Percentiles rank a stretch among this genome's conserved stretches.
phyloP scores from a whole-genome alignment of 2,113 vertebrate genomes.

The Brachypodius melanocephalos region DNA sequence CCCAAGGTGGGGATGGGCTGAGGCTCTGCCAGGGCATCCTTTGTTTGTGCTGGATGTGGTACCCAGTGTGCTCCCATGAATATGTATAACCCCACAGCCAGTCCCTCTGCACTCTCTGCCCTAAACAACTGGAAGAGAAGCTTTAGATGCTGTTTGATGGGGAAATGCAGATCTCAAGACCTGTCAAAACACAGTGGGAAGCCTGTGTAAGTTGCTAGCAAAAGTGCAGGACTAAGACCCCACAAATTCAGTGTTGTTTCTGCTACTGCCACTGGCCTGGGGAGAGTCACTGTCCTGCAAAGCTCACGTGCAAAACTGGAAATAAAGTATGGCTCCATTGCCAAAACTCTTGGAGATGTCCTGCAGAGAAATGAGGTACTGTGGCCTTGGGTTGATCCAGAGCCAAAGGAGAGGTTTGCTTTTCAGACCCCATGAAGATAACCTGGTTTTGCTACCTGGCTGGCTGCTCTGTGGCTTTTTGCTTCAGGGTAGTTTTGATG shows the following conservation, averaged over 20 bases:
- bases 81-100: not conserved
- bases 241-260: not conserved
- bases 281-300: not conserved
- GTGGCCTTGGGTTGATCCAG: not conserved
- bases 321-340: not conserved
- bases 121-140: not conserved
- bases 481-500: not conserved
- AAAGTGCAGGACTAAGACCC: not conserved
- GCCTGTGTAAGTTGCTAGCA: not conserved
- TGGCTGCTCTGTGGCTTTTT: not conserved
- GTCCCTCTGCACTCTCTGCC: not conserved
- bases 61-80: not conserved
- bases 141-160: not conserved
- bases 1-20: not conserved
- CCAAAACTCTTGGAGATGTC: not conserved
- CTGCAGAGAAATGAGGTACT: not conserved
- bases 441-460: not conserved
- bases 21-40: not conserved
- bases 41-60: not conserved
- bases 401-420: not conserved
- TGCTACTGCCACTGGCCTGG: not conserved
- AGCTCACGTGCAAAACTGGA: not conserved
- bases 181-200: not conserved
- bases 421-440: fast-evolving
- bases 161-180: not conserved